Base-by-base conservation (phyloP, 2,113 vertebrate species). In the Tiliqua scincoides region DNA sequence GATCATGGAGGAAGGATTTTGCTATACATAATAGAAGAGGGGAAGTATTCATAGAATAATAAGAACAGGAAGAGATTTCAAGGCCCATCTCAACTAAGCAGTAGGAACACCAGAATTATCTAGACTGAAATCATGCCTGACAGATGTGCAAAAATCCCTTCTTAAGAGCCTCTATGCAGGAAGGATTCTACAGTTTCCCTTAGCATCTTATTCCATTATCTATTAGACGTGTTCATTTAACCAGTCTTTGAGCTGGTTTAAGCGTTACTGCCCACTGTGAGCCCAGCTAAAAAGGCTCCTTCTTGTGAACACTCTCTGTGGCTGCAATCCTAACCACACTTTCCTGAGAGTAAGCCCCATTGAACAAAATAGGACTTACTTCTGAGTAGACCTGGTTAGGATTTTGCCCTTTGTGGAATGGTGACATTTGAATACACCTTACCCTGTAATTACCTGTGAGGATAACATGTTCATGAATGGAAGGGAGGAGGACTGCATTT, bases 1-100 rank as follows among this genome's bases (percentile, higher is more conserved):
- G 68, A 80, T 73, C 59, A 73, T 30, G n/a, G 59, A 86, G 77
- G 76, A 86, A 85, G 11, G 57, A 72, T 80, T 80, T 63, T 73
- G 77, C 68, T 73, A 52, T 14, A 20, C 57, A 52, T 54, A 72
- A 73, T 52, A 59, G 77, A 80, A 80, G 27, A 35, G 9, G 37
- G 71, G 40, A 63, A 73, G 48, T 25, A 63, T 80, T 80, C 57
- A 32, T n/a, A 63, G 21, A 62, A 73, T 80, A 85, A 70, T 37
- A 35, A 71, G 35, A 35, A 71, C 17, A 37, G 35, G 18, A 78
- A 80, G 23, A 52, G 30, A 48, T 86, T 79, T 63, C 68, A 73
- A 52, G 40, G 61, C n/a, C n/a, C 68, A 73, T n/a, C 68, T 73
- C 54, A 86, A 17, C 15, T 21, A 80, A 86, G 59, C 57, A 86